phyloP scores from a whole-genome alignment of 1,140 invertebrate genomes.

The Thrips palmi region DNA sequence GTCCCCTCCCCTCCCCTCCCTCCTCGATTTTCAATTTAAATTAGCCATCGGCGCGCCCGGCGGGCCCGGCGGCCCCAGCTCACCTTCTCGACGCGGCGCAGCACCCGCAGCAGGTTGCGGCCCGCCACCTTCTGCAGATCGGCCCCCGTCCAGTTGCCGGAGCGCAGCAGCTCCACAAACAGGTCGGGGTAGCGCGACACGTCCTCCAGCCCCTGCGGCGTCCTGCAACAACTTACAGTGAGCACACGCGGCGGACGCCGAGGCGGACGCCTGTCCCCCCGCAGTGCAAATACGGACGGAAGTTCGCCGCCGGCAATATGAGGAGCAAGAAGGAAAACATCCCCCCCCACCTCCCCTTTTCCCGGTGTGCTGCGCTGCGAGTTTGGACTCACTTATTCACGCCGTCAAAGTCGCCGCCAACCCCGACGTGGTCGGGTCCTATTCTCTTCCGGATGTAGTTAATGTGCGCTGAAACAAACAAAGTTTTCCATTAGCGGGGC shows the following conservation, averaged over 20 bases:
- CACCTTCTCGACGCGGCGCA: conserved; percentile 33
- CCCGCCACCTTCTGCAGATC: conserved; percentile 79
- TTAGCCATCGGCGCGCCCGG: no score
- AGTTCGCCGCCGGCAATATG: no score
- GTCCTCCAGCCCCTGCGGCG: conserved; percentile 71
- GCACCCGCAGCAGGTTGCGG: conserved; percentile 64
- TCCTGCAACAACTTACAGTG: conserved; percentile 35
- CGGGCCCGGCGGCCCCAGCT: conserved; percentile 14
- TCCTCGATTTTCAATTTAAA: no score
- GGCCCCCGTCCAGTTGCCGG: conserved; percentile 58
- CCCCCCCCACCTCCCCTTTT: no score
- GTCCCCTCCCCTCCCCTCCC: no score
- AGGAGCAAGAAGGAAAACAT: no score
- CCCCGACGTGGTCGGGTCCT: conserved; percentile 37
- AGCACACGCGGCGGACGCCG: no score
- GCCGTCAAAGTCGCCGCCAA: conserved; percentile 36
- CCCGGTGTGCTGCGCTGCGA: no score
- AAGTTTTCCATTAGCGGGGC: no score
- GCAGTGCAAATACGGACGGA: no score
- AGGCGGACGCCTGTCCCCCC: no score
- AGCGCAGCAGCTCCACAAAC: conserved; percentile 60
- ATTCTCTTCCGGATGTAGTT: conserved; percentile 38
- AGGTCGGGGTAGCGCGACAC: conserved; percentile 77
- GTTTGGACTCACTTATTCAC: conserved; percentile 37
- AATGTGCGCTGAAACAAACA: conserved; percentile 37